A percentile compares a stretch with the other conserved stretches of the same genome.
Conservation (phyloP, 2,888 invertebrate genomes). For the Dolichomitus sp. region DNA sequence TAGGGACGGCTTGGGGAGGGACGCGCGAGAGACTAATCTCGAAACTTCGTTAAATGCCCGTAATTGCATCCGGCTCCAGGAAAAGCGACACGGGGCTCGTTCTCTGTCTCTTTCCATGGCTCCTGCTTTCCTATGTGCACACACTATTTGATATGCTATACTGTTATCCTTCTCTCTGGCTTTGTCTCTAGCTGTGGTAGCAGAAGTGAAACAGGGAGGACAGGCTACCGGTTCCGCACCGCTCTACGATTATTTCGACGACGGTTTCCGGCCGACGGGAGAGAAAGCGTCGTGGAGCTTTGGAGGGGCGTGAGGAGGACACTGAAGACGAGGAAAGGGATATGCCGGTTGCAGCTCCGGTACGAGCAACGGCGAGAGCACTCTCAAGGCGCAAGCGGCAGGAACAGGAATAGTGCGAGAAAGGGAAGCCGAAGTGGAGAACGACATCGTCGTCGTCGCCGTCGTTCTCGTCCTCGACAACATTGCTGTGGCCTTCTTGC, state of each 20-base stretch:
- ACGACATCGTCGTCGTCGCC: conserved; percentile 25
- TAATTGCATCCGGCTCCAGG: conserved; percentile 80
- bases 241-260: conserved; percentile 66
- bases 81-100: conserved; percentile 63
- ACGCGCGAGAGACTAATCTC: conserved; percentile 79
- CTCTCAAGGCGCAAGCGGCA: conserved; percentile 7
- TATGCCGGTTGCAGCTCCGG: conserved; percentile 21
- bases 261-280: conserved; percentile 63
- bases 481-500: conserved; percentile 51
- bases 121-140: not conserved
- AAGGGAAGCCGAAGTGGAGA: conserved; percentile 49
- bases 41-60: conserved; percentile 83
- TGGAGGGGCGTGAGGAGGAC: conserved; percentile 2
- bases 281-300: conserved; percentile 41
- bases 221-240: conserved; percentile 50
- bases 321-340: conserved; percentile 13
- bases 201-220: conserved; percentile 29
- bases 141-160: not conserved
- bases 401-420: conserved; percentile 34
- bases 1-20: conserved; percentile 32
- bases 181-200: conserved; percentile 9
- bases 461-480: conserved; percentile 39
- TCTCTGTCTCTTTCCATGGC: conserved; percentile 24
- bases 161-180: conserved; percentile 44
- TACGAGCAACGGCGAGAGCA: conserved; percentile 12